Evolutionary conservation across 2,113 vertebrate species (phyloP), one percentile per base, ranked within the genome.

Genomic region (Protobothrops flavoviridis): DNA sequence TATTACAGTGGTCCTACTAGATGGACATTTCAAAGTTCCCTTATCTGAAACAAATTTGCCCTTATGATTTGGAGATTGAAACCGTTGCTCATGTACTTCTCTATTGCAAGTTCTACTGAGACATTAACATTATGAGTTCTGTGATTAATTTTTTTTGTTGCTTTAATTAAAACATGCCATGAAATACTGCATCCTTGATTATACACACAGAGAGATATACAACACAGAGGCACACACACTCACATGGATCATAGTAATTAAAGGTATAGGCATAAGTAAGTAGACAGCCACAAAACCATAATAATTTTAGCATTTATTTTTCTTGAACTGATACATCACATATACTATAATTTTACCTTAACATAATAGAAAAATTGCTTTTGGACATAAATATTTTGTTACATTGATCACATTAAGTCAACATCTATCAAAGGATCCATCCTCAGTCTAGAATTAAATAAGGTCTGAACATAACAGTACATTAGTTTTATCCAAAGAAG

Each of bases 301-400:
- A 29, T 17, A 87, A 52, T 88, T 89, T 85, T 55, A 90, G 89
- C 24, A 29, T 48, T 90, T 61, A 29, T 69, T 89, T 57, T 55
- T 59, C 43, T 33, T 39, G 20, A 39, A 12, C 29, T 56, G 39
- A 81, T 45, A 45, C n/a, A 10, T 0, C 0, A 91, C 85, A 39
- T 90, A 91, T 9, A 43, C 1, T 39, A 24, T n/a, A 53, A 89
- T 17, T 74, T 95, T 92, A 74, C 56, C 86, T 69, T 55, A 69
- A 61, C 88, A 50, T 50, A 94, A 90, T 48, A 87, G 94, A 0
- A 0, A 91, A 64, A 89, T 85, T 56, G 69, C 57, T 45, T 39
- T 4, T 59, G 39, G 61, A 48, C 88, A 61, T 24, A 61, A 61
- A 90, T 61, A 21, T 17, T n/a, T 89, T 90, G 39, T 29, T 90